phyloP scores from a whole-genome alignment of 2,113 vertebrate genomes.

The Pseudonaja textilis region DNA sequence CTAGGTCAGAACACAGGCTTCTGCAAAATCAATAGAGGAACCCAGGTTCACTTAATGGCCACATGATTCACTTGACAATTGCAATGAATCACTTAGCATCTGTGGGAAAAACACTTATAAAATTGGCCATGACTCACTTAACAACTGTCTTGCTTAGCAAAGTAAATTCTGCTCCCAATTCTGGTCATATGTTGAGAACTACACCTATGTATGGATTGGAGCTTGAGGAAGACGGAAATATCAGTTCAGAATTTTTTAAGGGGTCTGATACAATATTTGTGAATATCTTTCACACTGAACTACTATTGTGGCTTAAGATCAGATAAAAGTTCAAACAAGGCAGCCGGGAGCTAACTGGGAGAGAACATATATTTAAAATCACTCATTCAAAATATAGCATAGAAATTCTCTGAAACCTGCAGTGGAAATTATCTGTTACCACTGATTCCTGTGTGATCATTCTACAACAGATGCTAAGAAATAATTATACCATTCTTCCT shows the following conservation, averaged over 20 bases:
- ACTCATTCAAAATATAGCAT: neutral
- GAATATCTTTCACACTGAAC: neutral
- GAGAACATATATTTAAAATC: neutral
- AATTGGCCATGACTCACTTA: neutral
- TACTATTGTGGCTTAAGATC: neutral
- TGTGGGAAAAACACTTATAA: neutral
- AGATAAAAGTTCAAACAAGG: neutral
- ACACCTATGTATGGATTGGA: neutral
- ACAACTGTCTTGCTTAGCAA: neutral
- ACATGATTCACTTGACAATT: neutral
- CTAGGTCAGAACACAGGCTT: no score
- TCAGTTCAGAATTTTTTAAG: neutral
- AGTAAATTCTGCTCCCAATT: neutral
- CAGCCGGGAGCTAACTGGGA: neutral
- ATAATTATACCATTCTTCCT: conserved; percentile 11
- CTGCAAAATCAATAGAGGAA: neutral
- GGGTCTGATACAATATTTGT: neutral
- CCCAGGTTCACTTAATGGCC: neutral
- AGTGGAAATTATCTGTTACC: neutral
- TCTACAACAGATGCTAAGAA: conserved; percentile 10
- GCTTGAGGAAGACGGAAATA: neutral
- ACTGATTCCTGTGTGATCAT: conserved; percentile 3
- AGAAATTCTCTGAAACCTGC: neutral
- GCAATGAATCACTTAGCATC: neutral
- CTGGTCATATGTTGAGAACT: neutral